phyloP scores from a whole-genome alignment of 1,140 invertebrate species.

The Pomacea maculata region DNA sequence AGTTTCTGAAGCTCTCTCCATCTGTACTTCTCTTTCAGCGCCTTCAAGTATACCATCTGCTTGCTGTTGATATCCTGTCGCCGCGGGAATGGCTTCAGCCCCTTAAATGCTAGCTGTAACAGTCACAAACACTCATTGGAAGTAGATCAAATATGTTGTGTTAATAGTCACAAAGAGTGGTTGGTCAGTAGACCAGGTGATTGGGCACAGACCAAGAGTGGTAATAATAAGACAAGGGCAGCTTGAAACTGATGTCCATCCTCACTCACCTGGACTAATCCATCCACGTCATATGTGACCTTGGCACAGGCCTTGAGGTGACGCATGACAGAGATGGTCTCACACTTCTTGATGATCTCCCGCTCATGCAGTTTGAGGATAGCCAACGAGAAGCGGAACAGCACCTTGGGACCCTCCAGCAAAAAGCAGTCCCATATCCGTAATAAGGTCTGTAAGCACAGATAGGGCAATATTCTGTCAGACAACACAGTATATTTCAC shows the following conservation, averaged over 20 bases:
- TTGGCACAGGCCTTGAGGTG: slow-evolving; percentile 68
- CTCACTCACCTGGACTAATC: slow-evolving; percentile 63
- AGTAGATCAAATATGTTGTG: too few relatives aligned
- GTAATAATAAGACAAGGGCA: too few relatives aligned
- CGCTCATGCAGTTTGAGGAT: slow-evolving; percentile 64
- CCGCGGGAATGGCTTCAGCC: slow-evolving; percentile 67
- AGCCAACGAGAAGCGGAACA: slow-evolving; percentile 64
- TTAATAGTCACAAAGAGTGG: too few relatives aligned
- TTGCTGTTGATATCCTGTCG: slow-evolving; percentile 65
- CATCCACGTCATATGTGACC: slow-evolving; percentile 68
- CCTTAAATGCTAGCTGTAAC: slow-evolving; percentile 68
- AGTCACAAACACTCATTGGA: background rate
- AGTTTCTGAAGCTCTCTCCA: slow-evolving; percentile 60
- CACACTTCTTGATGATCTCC: slow-evolving; percentile 64
- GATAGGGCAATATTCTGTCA: background rate
- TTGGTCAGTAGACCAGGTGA: too few relatives aligned
- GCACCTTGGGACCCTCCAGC: slow-evolving; percentile 64
- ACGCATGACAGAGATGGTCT: slow-evolving; percentile 69
- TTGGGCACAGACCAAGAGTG: too few relatives aligned
- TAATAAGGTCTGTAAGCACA: slow-evolving; percentile 65
- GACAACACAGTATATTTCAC: background rate
- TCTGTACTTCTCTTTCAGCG: slow-evolving; percentile 66
- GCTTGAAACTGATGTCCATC: too few relatives aligned
- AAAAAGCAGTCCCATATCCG: slow-evolving; percentile 68
- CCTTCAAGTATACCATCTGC: slow-evolving; percentile 67